Conservation (phyloP, 2,113 vertebrate genomes). For the Psephotus haematonotus region DNA sequence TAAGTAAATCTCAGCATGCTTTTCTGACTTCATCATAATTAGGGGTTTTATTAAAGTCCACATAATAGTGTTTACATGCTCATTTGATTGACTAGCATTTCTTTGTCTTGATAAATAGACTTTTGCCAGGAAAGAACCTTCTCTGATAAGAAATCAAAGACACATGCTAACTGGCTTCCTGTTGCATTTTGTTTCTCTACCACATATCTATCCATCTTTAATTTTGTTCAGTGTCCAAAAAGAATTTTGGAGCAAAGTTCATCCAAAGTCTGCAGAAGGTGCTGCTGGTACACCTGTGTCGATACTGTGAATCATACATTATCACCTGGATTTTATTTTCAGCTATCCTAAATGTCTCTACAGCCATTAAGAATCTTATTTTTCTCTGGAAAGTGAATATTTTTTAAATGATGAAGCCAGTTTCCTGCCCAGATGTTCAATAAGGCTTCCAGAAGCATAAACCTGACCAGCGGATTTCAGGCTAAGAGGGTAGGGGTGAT, state of each 20-base stretch:
- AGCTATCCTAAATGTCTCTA: not conserved
- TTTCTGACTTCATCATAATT: not conserved
- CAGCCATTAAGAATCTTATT: not conserved
- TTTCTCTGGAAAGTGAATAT: not conserved
- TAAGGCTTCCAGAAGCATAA: not conserved
- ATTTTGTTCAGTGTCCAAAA: not conserved
- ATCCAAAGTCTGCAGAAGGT: not conserved
- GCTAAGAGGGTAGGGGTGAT: not conserved
- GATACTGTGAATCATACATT: not conserved
- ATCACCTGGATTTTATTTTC: not conserved
- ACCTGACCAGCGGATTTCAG: not conserved
- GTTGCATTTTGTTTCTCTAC: not conserved
- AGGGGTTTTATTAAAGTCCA: not conserved
- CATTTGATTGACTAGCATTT: not conserved
- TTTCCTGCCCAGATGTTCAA: not conserved
- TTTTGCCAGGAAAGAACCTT: not conserved
- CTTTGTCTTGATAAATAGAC: not conserved
- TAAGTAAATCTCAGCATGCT: not conserved
- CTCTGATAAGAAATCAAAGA: not conserved
- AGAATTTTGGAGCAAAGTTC: not conserved
- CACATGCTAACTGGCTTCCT: not conserved
- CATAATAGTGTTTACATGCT: not conserved
- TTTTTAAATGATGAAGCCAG: not conserved
- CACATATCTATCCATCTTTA: not conserved
- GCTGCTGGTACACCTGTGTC: not conserved